Conservation (phyloP, 2,797 vertebrate genomes). For the Saxicola maurus region DNA sequence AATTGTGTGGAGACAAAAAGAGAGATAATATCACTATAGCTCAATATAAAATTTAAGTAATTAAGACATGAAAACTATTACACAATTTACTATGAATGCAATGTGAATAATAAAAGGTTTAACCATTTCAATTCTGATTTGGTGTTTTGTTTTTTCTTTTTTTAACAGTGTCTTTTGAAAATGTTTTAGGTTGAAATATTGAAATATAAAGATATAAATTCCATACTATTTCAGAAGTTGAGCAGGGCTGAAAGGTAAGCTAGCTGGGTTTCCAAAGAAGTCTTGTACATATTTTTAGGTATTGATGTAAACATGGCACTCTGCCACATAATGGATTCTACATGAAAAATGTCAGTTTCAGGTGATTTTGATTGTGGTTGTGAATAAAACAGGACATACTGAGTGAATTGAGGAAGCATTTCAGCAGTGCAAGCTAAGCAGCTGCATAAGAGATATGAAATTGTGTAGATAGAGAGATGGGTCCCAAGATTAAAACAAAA, state of each 20-base stretch:
- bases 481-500: constrained; percentile 28
- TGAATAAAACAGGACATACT: constrained; percentile 30
- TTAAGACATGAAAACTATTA: constrained; percentile 85
- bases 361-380: constrained; percentile 1
- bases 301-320: constrained; percentile 1
- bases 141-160: background rate
- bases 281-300: background rate
- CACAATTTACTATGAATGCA: constrained; percentile 77
- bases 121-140: constrained; percentile 46
- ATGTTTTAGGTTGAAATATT: background rate
- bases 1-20: constrained; percentile 81
- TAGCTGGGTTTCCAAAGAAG: background rate
- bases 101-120: constrained; percentile 75
- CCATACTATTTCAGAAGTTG: background rate
- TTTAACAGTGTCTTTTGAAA: background rate
- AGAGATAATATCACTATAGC: constrained; percentile 81
- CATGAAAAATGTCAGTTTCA: constrained; percentile 20
- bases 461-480: constrained; percentile 5
- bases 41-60: constrained; percentile 85
- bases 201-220: background rate
- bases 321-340: background rate
- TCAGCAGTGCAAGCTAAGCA: constrained; percentile 19
- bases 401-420: constrained; percentile 2
- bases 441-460: constrained; percentile 27
- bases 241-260: background rate